A percentile compares a stretch with the other conserved stretches of the same genome.
phyloP scores from a whole-genome alignment of 1,140 invertebrate genomes.

The Nasonia longicornis region DNA sequence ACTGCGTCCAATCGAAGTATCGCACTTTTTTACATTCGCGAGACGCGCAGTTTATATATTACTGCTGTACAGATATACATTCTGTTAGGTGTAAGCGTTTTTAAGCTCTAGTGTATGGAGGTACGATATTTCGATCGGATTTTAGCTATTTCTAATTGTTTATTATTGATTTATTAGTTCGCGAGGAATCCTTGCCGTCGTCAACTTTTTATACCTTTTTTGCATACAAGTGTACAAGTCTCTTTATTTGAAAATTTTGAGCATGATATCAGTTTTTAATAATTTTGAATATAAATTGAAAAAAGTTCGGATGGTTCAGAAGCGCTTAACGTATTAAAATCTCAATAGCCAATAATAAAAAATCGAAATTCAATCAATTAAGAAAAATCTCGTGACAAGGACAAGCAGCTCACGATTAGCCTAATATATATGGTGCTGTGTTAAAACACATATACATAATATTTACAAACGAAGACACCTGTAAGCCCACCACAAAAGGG shows the following conservation, averaged over 20 bases:
- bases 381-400: neutral
- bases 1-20: slow-evolving; percentile 3
- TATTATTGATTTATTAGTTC: slow-evolving; percentile 38
- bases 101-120: neutral
- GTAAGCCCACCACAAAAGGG: slow-evolving; percentile 31
- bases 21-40: neutral
- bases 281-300: too few species aligned
- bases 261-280: too few species aligned
- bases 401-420: slow-evolving; percentile 7
- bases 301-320: too few species aligned
- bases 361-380: neutral
- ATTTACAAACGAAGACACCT: slow-evolving; percentile 41
- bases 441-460: slow-evolving; percentile 38
- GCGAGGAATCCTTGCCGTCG: neutral
- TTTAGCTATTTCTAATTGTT: slow-evolving; percentile 20
- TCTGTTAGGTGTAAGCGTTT: neutral
- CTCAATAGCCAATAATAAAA: neutral
- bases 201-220: neutral
- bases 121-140: slow-evolving; percentile 34
- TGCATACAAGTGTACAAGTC: too few species aligned
- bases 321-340: too few species aligned
- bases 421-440: slow-evolving; percentile 17
- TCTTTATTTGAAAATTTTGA: too few species aligned
- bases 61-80: neutral
- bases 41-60: neutral